A percentile compares a stretch with the other conserved stretches of the same genome.
These are phyloP conservation scores for Pseudopodoces humilis DNA, from an alignment of 2,113 vertebrate genomes.

Conservation along the genomic window DNA sequence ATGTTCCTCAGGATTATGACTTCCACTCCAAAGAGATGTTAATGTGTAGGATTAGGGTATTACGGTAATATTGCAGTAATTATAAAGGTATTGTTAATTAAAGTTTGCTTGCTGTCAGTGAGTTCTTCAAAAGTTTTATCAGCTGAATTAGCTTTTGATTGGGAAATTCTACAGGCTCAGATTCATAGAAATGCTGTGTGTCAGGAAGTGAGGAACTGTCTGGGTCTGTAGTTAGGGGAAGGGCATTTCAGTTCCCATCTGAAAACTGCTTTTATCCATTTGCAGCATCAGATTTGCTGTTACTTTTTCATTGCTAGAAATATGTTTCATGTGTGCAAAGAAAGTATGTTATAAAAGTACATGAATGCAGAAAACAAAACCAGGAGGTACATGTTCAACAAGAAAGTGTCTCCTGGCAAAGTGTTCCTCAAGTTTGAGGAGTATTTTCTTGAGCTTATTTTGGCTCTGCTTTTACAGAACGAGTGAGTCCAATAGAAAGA, in stretches of 20 bases:
- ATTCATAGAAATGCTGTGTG: background rate
- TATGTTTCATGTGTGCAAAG: background rate
- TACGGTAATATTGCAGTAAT: background rate
- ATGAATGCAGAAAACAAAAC: background rate
- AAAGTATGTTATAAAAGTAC: background rate
- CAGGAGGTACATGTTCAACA: background rate
- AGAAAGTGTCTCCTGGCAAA: background rate
- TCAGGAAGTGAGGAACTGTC: background rate
- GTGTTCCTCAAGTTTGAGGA: background rate
- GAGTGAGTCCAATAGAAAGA: background rate
- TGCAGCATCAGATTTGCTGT: background rate
- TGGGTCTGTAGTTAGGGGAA: background rate
- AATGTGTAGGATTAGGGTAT: background rate
- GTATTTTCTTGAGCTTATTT: background rate
- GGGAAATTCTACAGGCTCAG: background rate
- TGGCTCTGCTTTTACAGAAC: background rate
- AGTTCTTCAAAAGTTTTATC: background rate
- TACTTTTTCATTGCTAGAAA: background rate
- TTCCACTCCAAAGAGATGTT: background rate
- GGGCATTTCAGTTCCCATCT: background rate
- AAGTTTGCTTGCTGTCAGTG: background rate
- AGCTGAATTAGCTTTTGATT: background rate
- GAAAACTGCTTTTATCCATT: background rate
- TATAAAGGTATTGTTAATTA: background rate
- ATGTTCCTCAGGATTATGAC: background rate